Conservation (phyloP, 2,888 invertebrate species). For the Cerastoderma edule region DNA sequence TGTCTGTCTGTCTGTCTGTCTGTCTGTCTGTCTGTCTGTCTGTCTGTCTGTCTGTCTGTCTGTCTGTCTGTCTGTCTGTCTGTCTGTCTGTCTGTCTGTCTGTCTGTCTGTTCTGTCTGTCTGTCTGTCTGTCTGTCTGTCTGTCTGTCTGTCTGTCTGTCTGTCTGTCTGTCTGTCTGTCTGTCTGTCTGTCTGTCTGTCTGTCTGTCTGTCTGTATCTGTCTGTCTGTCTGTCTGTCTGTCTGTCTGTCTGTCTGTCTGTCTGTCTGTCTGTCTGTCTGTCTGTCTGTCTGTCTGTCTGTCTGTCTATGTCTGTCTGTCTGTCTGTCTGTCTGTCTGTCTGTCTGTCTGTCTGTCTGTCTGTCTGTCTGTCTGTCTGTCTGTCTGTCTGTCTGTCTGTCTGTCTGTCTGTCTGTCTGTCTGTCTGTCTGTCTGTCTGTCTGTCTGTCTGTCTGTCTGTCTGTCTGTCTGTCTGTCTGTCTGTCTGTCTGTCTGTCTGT, state of each 20-base stretch:
- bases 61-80: constrained; percentile 17
- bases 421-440: constrained; percentile 6
- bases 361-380: neutral
- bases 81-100: constrained; percentile 7
- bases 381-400: constrained; percentile 5
- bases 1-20: constrained; percentile 2
- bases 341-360: neutral
- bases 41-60: neutral
- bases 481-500: neutral
- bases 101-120: no score
- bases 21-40: constrained; percentile 5
- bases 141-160: constrained; percentile 7
- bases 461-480: constrained; percentile 5
- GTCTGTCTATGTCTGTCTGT: no score
- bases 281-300: constrained; percentile 1
- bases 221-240: constrained; percentile 7
- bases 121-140: constrained; percentile 10
- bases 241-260: constrained; percentile 9
- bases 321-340: neutral
- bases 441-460: constrained; percentile 3
- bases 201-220: constrained; percentile 19
- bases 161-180: constrained; percentile 11
- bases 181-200: constrained; percentile 8
- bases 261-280: neutral
- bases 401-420: constrained; percentile 5